Evolutionary conservation across 2,113 vertebrate genomes (phyloP), one percentile per base, ranked within the genome.

Genomic region (Laticauda laticaudata): DNA sequence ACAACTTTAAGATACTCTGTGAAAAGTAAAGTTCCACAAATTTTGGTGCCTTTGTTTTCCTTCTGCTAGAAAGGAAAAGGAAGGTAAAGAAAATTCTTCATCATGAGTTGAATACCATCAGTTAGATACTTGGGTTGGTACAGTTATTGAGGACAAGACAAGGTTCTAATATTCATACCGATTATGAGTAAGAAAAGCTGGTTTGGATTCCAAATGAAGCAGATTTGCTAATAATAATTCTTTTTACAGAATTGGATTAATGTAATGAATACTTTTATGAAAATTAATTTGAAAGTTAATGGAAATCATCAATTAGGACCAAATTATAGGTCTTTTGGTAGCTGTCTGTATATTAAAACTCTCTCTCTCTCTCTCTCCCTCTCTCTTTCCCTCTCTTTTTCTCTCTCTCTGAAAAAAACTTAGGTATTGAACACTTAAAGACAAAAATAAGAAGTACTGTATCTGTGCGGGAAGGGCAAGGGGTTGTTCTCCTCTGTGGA

Each of bases 391-490:
- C 45, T 4, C 45, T 48, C 5, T 45, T 3, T 2, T 5, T 1
- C 43, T 95, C 43, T 0, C 29, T 4, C 90, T 95, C 96, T 86
- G 94, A 3, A 95, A 95, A 75, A 92, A 54, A 55, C 94, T 86
- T 97, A 99, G 99, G 99, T 96, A 97, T 98, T 3, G 98, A 99
- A 87, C 98, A 97, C 97, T 98, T 98, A 96, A 98, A 98, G 97
- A 98, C 93, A 9, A 98, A 98, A 91, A 97, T 97, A 95, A 98
- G 99, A 95, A 99, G 98, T 21, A 97, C 98, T 0, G 99, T 99
- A 69, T 99, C 98, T 0, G 99, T 99, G 64, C 98, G 99, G 0
- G 99, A 99, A 95, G 99, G 99, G 59, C 99, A 99, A 96, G 99
- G 99, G 0, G 98, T 99, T 0, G 99, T 99, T 95, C 97, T 99